Base-by-base conservation (phyloP, 2,113 vertebrate species). In the Atractosteus spatula region DNA sequence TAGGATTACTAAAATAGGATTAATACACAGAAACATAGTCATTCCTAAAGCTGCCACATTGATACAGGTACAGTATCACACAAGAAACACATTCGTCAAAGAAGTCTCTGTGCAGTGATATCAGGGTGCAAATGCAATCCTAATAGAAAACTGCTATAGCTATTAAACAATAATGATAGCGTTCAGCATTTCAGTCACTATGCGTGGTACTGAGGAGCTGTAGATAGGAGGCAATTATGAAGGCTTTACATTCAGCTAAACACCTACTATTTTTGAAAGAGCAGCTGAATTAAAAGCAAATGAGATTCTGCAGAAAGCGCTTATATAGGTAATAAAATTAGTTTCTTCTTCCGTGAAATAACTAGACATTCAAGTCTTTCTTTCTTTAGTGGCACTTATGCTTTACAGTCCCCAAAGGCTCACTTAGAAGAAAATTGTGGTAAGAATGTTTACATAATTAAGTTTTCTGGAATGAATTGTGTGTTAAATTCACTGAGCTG, bases 391-490 rank as follows among this genome's bases (percentile, higher is more conserved):
- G 7, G 66, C 16, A 68, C 17, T 41, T 41, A 7, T 8, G 29
- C 45, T 41, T 10, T 16, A 16, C 45, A 55, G 16, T 54, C 66
- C 7, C 66, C 10, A 8, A 68, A 68, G 66, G 47, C 47, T 68
- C n/a, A 11, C 55, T 68, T 55, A 41, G 17, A 68, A 29, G 3
- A 66, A 13, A 14, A 14, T 17, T 3, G 64, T 11, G 4, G 5
- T 41, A 55, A 12, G 66, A 54, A 54, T 68, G 29, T 68, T 68
- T 41, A 59, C n/a, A 59, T 59, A 59, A 59, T 41, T 68, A 41
- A 54, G 12, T 41, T 68, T 68, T 54, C 66, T 54, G 55, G 51
- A 68, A 68, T 68, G 51, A 16, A 54, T 55, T 68, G 47, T 14
- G 16, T 54, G 44, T 68, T 68, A 68, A 68, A 68, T 29, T 51